phyloP scores from a whole-genome alignment of 2,113 vertebrate species.

The Bubo scandiacus region DNA sequence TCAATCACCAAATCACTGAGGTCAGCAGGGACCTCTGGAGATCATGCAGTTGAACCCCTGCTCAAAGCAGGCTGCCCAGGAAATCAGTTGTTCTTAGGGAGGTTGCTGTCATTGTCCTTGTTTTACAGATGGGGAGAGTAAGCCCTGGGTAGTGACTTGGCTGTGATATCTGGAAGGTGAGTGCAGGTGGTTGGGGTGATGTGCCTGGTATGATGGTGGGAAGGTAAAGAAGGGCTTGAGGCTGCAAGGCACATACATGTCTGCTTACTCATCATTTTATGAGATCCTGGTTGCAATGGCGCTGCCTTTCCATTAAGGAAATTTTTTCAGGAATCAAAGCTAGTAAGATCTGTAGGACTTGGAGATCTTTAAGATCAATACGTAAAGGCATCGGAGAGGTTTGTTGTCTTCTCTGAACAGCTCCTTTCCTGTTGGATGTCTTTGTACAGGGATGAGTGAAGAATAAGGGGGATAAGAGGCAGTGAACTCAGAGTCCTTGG shows the following conservation, averaged over 20 bases:
- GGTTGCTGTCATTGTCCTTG: not conserved
- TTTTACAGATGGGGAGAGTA: not conserved
- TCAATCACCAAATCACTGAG: not conserved
- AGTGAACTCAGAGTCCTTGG: not conserved
- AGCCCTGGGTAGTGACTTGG: not conserved
- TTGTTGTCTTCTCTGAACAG: not conserved
- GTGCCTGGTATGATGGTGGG: not conserved
- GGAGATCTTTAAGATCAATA: not conserved
- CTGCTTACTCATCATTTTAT: not conserved
- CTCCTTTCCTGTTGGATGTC: not conserved
- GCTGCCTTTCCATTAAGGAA: not conserved
- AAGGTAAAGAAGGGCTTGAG: not conserved
- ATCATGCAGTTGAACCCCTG: not conserved
- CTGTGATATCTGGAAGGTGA: not conserved
- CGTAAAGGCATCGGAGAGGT: not conserved
- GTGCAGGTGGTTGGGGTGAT: not conserved
- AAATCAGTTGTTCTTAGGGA: not conserved
- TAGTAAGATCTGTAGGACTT: not conserved
- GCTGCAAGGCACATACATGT: not conserved
- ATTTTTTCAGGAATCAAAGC: not conserved
- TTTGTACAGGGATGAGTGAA: not conserved
- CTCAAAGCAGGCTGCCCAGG: not conserved
- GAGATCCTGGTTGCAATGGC: not conserved
- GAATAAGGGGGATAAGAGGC: not conserved
- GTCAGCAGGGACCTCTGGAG: not conserved